Evolutionary conservation across 2,113 vertebrate genomes (phyloP), one percentile per base, ranked within the genome.

Genomic region (Phrynosoma platyrhinos): DNA sequence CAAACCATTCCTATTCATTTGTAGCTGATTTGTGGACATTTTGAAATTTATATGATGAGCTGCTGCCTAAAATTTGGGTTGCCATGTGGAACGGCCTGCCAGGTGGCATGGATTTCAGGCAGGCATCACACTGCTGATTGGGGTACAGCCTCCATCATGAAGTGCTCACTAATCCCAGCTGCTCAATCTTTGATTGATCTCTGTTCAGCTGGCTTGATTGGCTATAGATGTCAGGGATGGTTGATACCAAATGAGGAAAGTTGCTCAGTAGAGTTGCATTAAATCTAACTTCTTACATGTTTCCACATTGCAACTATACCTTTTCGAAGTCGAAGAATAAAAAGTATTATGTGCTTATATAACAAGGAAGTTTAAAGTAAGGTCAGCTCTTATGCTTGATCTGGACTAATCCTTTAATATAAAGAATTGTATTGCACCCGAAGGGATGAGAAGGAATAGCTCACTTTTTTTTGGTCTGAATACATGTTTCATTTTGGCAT

Each of bases 371-470:
- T 71, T 55, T 71, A 36, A 80, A 79, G n/a, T 55, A 13, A 71
- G n/a, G 25, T 40, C 52, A 72, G 23, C 58, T 78, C 9, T 85
- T 71, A 42, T 27, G 72, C 58, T 81, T 72, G 32, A 72, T 30
- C 78, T 14, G 27, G 53, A 64, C 25, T 87, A 71, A 27, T 27
- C 14, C 64, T 83, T 52, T 2, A 58, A 27, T 64, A 32, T 77
- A 75, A 76, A 53, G 62, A 52, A 66, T 82, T 55, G 14, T 71
- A 71, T 42, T 71, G 30, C 27, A 27, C 40, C 32, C n/a, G 72
- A 72, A 80, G 53, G 9, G 68, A 21, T 87, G 78, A 87, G 85
- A 42, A 72, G 30, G 40, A 82, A 75, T 55, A 42, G 36, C 58
- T 40, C 20, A 40, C 36, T 40, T 85, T 32, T 23, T 77, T 3